Evolutionary conservation across 1,140 invertebrate genomes (phyloP).

Genomic region (Heterodera carotae): DNA sequence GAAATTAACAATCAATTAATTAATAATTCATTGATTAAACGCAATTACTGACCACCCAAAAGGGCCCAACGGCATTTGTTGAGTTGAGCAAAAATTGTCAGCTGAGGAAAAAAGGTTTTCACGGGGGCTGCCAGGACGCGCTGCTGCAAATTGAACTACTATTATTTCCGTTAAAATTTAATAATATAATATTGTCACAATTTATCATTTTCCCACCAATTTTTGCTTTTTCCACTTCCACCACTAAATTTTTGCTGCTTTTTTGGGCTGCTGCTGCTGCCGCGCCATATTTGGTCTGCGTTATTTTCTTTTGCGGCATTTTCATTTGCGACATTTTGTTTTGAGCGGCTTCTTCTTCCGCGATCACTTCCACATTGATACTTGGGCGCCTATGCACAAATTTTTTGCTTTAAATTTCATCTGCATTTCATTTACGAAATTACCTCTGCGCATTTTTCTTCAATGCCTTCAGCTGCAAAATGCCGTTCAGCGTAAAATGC

Average conservation of each 20-base stretch:
- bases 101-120: neutral
- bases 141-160: neutral
- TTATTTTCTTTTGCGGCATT: neutral
- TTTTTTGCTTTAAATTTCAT: neutral
- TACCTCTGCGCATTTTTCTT: neutral
- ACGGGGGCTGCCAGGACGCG: neutral
- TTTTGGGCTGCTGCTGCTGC: neutral
- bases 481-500: constrained; percentile 16
- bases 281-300: neutral
- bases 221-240: neutral
- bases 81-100: neutral
- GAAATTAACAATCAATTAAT: no score
- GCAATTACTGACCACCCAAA: neutral
- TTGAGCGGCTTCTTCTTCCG: neutral
- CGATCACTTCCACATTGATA: neutral
- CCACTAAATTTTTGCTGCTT: neutral
- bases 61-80: neutral
- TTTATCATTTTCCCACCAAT: neutral
- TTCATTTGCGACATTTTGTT: neutral
- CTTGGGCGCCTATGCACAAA: neutral
- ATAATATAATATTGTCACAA: neutral
- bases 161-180: neutral
- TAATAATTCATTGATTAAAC: neutral
- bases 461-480: constrained; percentile 17
- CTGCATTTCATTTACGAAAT: neutral